Percentiles rank a stretch among this genome's conserved stretches.
Evolutionary conservation across 2,888 invertebrate genomes (phyloP).

Genomic region (Stenodema calcarata): DNA sequence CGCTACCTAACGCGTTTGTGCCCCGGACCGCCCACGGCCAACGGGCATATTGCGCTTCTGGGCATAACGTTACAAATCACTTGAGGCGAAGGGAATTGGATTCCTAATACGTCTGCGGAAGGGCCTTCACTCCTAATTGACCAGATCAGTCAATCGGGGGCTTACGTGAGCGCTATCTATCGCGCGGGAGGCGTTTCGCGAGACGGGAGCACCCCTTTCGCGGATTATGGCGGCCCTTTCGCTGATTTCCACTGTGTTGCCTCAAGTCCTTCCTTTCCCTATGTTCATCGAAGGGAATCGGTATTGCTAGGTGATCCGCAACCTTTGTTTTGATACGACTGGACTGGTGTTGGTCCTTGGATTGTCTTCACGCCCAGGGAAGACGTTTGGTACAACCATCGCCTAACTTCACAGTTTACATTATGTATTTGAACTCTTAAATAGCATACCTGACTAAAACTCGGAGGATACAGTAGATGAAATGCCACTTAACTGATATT

Average conservation of each 20-base stretch:
- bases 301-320: not conserved
- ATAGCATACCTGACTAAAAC: too few species aligned
- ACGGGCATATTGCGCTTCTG: not conserved
- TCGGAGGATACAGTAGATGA: too few species aligned
- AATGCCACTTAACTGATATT: too few species aligned
- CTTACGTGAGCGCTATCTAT: constrained; percentile 5
- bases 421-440: too few species aligned
- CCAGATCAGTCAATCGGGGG: constrained; percentile 28
- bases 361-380: too few species aligned
- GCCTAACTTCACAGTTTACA: too few species aligned
- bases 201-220: not conserved
- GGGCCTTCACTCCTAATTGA: constrained; percentile 11
- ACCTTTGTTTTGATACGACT: not conserved
- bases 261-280: not conserved
- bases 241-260: not conserved
- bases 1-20: not conserved
- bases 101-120: constrained; percentile 23
- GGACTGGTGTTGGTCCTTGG: too few species aligned
- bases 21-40: not conserved
- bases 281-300: not conserved
- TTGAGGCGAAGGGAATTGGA: constrained; percentile 12
- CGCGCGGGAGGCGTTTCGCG: not conserved
- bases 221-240: not conserved
- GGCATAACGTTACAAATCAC: constrained; percentile 3
- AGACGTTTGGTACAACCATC: too few species aligned